Percentiles rank a stretch among this genome's conserved stretches.
Evolutionary conservation across 2,888 invertebrate genomes (phyloP).

Genomic region (Coelinius sp.): DNA sequence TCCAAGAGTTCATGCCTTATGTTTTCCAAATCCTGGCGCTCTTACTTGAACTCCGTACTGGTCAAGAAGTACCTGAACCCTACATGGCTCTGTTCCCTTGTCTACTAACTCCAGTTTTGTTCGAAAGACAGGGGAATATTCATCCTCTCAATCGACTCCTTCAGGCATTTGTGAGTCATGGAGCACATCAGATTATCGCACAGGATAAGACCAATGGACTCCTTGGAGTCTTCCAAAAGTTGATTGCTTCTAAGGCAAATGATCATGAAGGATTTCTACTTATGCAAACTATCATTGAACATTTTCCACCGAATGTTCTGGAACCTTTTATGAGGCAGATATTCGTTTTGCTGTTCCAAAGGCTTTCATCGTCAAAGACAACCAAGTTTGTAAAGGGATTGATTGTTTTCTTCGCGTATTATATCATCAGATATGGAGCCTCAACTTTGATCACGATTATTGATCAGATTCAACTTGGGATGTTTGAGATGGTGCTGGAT

Average conservation of each 20-base stretch:
- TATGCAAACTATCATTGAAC: constrained; percentile 86
- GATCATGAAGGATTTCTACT: constrained; percentile 97
- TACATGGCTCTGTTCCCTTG: constrained; percentile 94
- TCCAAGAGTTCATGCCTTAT: constrained; percentile 98
- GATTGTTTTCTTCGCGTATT: constrained; percentile 92
- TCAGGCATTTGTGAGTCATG: constrained; percentile 86
- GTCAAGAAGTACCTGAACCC: constrained; percentile 79
- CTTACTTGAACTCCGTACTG: constrained; percentile 83
- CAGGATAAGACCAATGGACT: constrained; percentile 84
- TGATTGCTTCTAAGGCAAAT: constrained; percentile 94
- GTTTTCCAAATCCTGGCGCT: constrained; percentile 97
- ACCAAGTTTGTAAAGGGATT: constrained; percentile 93
- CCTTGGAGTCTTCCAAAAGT: constrained; percentile 95
- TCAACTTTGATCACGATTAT: constrained; percentile 82
- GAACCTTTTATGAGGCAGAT: constrained; percentile 87
- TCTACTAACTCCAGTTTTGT: constrained; percentile 89
- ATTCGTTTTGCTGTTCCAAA: constrained; percentile 92
- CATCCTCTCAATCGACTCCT: constrained; percentile 93
- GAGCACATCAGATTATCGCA: constrained; percentile 78
- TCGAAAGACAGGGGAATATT: constrained; percentile 95
- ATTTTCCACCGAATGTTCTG: constrained; percentile 84
- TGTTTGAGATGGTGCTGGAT: constrained; percentile 97
- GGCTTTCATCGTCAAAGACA: constrained; percentile 93
- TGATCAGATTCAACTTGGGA: constrained; percentile 88
- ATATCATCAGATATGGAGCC: constrained; percentile 86